phyloP scores from a whole-genome alignment of 2,113 vertebrate species.

The Ceuthmochares aereus region DNA sequence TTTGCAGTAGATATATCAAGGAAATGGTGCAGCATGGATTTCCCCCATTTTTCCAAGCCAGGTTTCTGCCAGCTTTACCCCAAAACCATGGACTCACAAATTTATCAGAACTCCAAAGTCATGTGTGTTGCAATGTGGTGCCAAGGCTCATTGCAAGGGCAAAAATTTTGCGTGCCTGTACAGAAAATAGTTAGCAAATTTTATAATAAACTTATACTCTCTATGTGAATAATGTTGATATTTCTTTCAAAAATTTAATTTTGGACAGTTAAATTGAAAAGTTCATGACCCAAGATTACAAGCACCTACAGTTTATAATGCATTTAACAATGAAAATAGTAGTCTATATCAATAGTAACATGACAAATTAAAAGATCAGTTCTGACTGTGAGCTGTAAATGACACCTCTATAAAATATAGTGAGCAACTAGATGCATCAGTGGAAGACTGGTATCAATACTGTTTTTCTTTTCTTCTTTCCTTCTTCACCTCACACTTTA shows the following conservation, averaged over 20 bases:
- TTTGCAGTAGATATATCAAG: rapidly evolving
- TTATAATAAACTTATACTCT: neutral
- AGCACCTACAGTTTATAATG: neutral
- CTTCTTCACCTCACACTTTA: neutral
- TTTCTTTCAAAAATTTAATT: neutral
- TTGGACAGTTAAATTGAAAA: neutral
- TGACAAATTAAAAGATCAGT: neutral
- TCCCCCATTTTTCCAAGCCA: neutral
- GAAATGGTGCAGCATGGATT: neutral
- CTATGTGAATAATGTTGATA: neutral
- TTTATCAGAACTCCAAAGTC: neutral
- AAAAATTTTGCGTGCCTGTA: neutral
- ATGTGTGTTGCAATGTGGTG: neutral
- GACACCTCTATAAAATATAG: neutral
- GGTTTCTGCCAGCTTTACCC: neutral
- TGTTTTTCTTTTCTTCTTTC: neutral
- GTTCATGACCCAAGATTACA: neutral
- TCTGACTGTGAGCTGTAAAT: neutral
- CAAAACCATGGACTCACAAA: neutral
- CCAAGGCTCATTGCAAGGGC: neutral
- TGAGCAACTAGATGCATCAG: neutral
- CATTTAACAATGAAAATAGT: neutral
- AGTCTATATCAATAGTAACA: neutral
- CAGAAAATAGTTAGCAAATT: neutral
- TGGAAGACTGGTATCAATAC: neutral